Conservation (phyloP, 2,797 vertebrate genomes). For the Scarus forsteni region DNA sequence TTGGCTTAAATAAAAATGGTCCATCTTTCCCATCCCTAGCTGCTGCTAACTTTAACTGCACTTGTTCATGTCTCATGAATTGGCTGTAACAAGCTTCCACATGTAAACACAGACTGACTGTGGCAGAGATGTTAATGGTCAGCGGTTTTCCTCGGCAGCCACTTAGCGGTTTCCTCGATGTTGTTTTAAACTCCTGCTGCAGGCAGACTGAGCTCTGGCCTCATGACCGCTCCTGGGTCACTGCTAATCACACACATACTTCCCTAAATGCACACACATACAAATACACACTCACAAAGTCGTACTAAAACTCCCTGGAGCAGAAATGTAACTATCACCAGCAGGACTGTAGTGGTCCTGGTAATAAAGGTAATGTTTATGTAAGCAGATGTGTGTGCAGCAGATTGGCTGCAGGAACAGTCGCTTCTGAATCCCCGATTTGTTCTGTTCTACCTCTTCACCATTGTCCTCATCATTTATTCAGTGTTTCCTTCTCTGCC, state of each 20-base stretch:
- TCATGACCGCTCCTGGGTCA: conserved; percentile 14
- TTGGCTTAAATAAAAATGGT: too few relatives aligned
- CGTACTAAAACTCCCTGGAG: conserved; percentile 19
- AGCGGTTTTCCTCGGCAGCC: conserved; percentile 38
- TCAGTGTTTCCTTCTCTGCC: conserved; percentile 25
- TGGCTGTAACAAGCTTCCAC: conserved; percentile 30
- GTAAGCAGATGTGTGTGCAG: conserved; percentile 22
- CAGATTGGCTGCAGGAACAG: conserved; percentile 13
- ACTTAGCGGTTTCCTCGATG: conserved; percentile 44
- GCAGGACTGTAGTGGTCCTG: conserved; percentile 20
- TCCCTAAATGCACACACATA: neutral
- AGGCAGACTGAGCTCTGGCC: conserved; percentile 16
- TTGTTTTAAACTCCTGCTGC: conserved; percentile 44
- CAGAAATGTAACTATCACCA: conserved; percentile 17
- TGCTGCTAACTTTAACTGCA: neutral
- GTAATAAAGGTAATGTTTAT: conserved; percentile 43
- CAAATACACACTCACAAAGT: conserved; percentile 10
- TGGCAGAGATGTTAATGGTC: conserved; percentile 32
- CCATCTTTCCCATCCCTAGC: too few relatives aligned
- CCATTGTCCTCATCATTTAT: conserved; percentile 44
- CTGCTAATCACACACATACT: conserved; percentile 31
- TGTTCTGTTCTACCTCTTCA: conserved; percentile 40
- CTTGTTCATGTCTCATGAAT: neutral
- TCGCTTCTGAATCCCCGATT: conserved; percentile 19
- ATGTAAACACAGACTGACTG: conserved; percentile 1